These are phyloP conservation scores for Hyppa rectilinea DNA, from an alignment of 2,888 invertebrate genomes.

Conservation along the genomic window DNA sequence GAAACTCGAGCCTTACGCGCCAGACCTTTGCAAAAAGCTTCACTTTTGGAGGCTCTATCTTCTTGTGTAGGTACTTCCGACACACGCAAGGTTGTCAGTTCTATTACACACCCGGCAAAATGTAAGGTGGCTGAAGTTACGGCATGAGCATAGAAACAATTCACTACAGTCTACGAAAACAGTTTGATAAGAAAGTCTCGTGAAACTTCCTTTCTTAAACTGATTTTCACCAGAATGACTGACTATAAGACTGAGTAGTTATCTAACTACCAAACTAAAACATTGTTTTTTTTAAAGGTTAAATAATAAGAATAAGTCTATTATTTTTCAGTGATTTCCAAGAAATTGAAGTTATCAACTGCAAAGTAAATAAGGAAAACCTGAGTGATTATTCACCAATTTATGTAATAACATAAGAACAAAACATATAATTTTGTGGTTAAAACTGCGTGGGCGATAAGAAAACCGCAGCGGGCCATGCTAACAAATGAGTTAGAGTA, in stretches of 20 bases:
- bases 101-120: not conserved
- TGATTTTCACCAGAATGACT: not conserved
- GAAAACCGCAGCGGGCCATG: constrained; percentile 58
- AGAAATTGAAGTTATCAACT: not conserved
- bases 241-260: not conserved
- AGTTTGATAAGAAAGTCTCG: not conserved
- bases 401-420: constrained; percentile 7
- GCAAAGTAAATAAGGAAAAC: constrained; percentile 37
- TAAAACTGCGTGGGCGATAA: constrained; percentile 51
- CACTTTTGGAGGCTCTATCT: no score
- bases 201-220: not conserved
- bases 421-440: constrained; percentile 20
- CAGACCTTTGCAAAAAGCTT: no score
- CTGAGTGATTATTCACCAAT: constrained; percentile 2
- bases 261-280: not conserved
- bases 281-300: not conserved
- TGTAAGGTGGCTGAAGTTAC: not conserved
- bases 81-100: constrained; percentile 17
- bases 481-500: constrained; percentile 60
- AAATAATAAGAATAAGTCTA: not conserved
- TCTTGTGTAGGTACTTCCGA: no score
- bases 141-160: not conserved
- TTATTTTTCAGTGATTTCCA: not conserved
- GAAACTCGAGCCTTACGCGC: not conserved
- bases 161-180: not conserved